A percentile compares a stretch with the other conserved stretches of the same genome.
Evolutionary conservation across 2,888 invertebrate species (phyloP).

Genomic region (Drosophila quinaria): DNA sequence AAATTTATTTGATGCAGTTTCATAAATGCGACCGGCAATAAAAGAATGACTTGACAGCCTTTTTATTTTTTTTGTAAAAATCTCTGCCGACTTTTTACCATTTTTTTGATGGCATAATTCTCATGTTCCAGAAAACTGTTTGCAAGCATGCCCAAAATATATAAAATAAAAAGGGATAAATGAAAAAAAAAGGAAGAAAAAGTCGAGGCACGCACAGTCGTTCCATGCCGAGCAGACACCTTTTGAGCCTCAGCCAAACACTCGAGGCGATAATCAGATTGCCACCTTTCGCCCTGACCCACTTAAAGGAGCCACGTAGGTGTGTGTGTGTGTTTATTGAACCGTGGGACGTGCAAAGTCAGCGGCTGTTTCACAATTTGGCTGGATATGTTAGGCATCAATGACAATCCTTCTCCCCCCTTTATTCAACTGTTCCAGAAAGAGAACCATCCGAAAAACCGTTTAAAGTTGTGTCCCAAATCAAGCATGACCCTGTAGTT

Average conservation of each 20-base stretch:
- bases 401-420: slow-evolving; percentile 4
- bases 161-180: neutral
- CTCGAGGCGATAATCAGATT: slow-evolving; percentile 76
- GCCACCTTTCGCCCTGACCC: slow-evolving; percentile 25
- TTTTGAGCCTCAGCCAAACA: slow-evolving; percentile 47
- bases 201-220: slow-evolving; percentile 19
- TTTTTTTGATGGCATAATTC: slow-evolving; percentile 67
- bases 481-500: too few relatives aligned
- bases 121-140: slow-evolving; percentile 23
- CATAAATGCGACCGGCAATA: slow-evolving; percentile 65
- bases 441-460: neutral
- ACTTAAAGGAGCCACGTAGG: slow-evolving; percentile 3
- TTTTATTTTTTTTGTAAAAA: slow-evolving; percentile 19
- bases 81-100: slow-evolving; percentile 16
- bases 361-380: slow-evolving; percentile 64
- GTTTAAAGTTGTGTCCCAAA: slow-evolving; percentile 18
- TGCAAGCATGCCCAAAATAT: neutral
- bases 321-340: slow-evolving; percentile 37
- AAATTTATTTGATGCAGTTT: slow-evolving; percentile 73
- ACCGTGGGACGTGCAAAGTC: slow-evolving; percentile 62
- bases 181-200: neutral
- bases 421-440: too few relatives aligned
- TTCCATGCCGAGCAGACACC: neutral
- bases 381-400: slow-evolving; percentile 36
- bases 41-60: slow-evolving; percentile 38